Evolutionary conservation across 1,140 invertebrate species (phyloP), one percentile per base, ranked within the genome.

Genomic region (Zophobas morio): DNA sequence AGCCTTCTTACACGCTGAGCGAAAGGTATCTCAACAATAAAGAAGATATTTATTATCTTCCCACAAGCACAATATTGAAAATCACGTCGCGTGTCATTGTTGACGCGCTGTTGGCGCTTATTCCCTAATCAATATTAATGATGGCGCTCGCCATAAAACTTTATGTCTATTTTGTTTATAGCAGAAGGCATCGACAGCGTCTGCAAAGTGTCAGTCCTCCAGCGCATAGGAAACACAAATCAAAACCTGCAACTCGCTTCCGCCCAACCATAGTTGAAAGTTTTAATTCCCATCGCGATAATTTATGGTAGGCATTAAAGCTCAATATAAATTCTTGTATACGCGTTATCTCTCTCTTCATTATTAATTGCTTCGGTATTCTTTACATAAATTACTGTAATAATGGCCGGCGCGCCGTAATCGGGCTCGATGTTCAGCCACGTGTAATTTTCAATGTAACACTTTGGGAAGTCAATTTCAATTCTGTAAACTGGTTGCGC

Each of bases 381-480:
- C 60, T 66, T 66, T 66, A 66, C 60, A 66, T 66, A 66, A 66
- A 66, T 66, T 66, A 66, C 60, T 66, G 60, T 66, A 66, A 66
- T 66, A 66, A 66, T 66, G 60, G 60, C 42, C 60, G 60, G 60
- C 60, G 42, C 42, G n/a, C 60, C 39, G 60, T 66, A 66, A 66
- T 72, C 70, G 51, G 47, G 51, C 51, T 51, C 39, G 51, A 51
- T 72, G 51, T 54, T 72, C 70, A 73, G 49, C 49, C 71, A 73
- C 49, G 71, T 73, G 71, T 73, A 73, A 54, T 66, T 73, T 73
- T 56, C 71, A 73, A 73, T 73, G 54, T 53, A 73, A 73, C 71
- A 73, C 71, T 73, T 73, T 73, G 42, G 47, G 49, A 73, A 73
- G 49, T 73, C 76, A 78, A 78, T 78, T 78, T 70, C 76, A 78